Evolutionary conservation across 1,140 invertebrate genomes (phyloP).

Genomic region (Cotesia vestalis): DNA sequence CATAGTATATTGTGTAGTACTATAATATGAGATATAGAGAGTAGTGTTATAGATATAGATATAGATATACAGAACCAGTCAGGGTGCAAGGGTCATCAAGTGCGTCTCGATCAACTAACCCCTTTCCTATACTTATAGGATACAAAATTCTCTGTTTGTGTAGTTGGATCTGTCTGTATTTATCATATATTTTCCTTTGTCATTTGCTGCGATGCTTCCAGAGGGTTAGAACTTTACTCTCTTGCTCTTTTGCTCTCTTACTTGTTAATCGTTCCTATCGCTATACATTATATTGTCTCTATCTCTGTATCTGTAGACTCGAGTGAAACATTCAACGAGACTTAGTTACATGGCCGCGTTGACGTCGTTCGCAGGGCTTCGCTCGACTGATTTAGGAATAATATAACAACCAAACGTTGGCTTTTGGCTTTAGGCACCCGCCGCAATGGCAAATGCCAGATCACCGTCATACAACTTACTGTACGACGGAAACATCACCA

Average conservation of each 20-base stretch:
- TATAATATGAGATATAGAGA: slow-evolving; percentile 1
- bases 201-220: no score
- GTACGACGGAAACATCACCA: background rate
- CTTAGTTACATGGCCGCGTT: slow-evolving; percentile 31
- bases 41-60: background rate
- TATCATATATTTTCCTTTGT: no score
- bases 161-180: no score
- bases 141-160: no score
- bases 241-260: background rate
- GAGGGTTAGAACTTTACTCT: background rate
- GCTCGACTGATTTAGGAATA: slow-evolving; percentile 37
- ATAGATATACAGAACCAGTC: no score
- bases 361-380: slow-evolving; percentile 30
- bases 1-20: background rate
- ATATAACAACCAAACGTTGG: slow-evolving; percentile 1
- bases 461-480: background rate
- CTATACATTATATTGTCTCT: background rate
- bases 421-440: background rate
- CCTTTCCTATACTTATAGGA: background rate
- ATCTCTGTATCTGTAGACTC: background rate
- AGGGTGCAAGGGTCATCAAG: slow-evolving; percentile 7
- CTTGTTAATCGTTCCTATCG: background rate
- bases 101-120: background rate
- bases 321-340: slow-evolving; percentile 34
- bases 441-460: no score